phyloP scores from a whole-genome alignment of 23 tunicate species.

The Trididemnum clinides region DNA sequence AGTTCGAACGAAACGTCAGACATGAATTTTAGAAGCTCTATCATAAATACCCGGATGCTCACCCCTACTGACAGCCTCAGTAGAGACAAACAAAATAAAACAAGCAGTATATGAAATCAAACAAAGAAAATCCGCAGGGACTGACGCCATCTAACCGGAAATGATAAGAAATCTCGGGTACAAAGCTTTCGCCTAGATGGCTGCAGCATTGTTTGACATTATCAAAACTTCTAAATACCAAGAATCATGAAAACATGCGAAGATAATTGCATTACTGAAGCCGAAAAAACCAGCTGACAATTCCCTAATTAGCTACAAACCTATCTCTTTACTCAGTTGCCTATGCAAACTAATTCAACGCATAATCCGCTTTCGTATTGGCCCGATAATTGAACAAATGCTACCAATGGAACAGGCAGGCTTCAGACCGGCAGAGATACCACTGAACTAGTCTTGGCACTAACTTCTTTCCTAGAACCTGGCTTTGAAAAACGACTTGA shows the following conservation, averaged over 20 bases:
- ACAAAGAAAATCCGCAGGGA: constrained; percentile 4
- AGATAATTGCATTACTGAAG: constrained; percentile 2
- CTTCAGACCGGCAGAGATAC: no score
- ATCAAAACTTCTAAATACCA: background rate
- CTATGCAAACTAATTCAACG: no score
- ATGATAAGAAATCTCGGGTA: background rate
- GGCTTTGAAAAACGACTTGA: no score
- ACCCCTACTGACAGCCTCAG: background rate
- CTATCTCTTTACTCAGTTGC: background rate
- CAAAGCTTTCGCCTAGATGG: background rate
- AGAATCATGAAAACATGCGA: background rate
- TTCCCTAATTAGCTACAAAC: background rate
- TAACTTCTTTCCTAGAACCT: no score
- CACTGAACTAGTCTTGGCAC: no score
- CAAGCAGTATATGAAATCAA: background rate
- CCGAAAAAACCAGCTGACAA: background rate
- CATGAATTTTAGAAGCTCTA: background rate
- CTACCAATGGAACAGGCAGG: no score
- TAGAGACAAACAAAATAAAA: background rate
- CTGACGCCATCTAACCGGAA: constrained; percentile 29
- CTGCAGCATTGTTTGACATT: background rate
- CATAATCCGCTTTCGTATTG: no score
- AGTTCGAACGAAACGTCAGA: background rate
- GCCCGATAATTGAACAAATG: no score
- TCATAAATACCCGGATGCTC: background rate